Conservation (phyloP, 2,113 vertebrate species). For the Gobio gobio region DNA sequence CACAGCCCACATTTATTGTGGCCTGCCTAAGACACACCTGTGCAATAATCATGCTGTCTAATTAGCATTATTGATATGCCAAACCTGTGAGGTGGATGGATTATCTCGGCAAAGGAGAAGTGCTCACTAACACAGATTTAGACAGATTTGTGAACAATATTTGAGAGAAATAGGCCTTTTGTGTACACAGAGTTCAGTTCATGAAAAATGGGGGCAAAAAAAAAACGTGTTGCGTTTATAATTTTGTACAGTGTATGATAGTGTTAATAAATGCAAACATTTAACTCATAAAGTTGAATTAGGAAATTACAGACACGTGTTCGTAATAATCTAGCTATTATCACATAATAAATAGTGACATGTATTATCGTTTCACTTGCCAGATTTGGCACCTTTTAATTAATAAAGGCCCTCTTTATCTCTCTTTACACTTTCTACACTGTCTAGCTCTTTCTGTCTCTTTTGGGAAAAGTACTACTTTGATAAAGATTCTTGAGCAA, state of each 20-base stretch:
- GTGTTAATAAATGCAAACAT: not conserved
- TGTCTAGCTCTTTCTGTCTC: not conserved
- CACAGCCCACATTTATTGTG: too few species aligned
- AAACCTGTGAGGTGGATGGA: too few species aligned
- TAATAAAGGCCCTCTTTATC: not conserved
- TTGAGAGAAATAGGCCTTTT: too few species aligned
- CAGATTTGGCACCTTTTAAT: conserved; percentile 11
- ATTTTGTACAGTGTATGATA: not conserved
- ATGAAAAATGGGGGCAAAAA: too few species aligned
- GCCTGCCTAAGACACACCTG: too few species aligned
- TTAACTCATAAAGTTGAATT: not conserved
- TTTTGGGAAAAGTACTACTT: not conserved
- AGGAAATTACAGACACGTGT: not conserved
- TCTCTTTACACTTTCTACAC: not conserved
- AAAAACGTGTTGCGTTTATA: too few species aligned
- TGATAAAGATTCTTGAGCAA: conserved; percentile 8
- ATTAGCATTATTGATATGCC: too few species aligned
- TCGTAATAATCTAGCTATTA: not conserved
- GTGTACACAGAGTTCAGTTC: too few species aligned
- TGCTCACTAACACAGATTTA: too few species aligned
- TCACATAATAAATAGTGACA: not conserved
- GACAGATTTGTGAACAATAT: too few species aligned
- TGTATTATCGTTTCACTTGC: not conserved
- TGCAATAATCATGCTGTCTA: too few species aligned
- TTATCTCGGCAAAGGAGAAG: too few species aligned